Conservation (phyloP, 1,140 invertebrate species). For the Diorhabda carinulata region DNA sequence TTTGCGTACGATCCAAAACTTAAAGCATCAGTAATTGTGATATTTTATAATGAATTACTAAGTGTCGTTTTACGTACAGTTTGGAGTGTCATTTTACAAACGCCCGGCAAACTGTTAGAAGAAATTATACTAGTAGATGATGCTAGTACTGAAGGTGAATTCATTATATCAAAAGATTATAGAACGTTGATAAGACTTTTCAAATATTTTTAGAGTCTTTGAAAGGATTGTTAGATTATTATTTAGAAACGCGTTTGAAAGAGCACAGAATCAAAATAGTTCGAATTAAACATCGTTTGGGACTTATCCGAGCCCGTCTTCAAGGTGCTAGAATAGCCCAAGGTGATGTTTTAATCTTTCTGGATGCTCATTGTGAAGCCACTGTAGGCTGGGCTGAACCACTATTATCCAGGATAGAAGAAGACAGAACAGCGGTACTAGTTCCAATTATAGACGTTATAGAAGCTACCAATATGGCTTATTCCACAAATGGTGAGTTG, state of each 20-base stretch:
- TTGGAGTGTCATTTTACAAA: slow-evolving; percentile 81
- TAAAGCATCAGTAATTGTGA: slow-evolving; percentile 71
- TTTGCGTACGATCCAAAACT: slow-evolving; percentile 54
- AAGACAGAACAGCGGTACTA: slow-evolving; percentile 73
- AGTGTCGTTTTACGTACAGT: slow-evolving; percentile 80
- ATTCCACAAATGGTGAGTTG: slow-evolving; percentile 59
- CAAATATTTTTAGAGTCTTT: slow-evolving; percentile 57
- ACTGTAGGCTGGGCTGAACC: slow-evolving; percentile 81
- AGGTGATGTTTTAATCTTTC: slow-evolving; percentile 85
- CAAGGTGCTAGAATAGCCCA: slow-evolving; percentile 71
- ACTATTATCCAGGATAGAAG: slow-evolving; percentile 74
- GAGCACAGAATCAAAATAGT: slow-evolving; percentile 69
- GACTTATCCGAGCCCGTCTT: slow-evolving; percentile 81
- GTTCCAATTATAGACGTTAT: slow-evolving; percentile 93
- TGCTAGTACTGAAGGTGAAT: slow-evolving; percentile 71
- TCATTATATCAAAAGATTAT: background rate
- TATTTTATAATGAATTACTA: slow-evolving; percentile 88
- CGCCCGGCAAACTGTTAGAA: slow-evolving; percentile 62
- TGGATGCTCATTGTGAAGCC: slow-evolving; percentile 96
- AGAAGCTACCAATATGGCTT: slow-evolving; percentile 80
- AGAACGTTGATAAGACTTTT: too few species aligned
- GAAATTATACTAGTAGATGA: slow-evolving; percentile 90
- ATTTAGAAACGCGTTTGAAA: slow-evolving; percentile 65
- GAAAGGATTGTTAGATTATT: slow-evolving; percentile 72
- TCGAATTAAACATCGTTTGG: slow-evolving; percentile 68